Evolutionary conservation across 2,113 vertebrate species (phyloP).

Genomic region (Promerops cafer): DNA sequence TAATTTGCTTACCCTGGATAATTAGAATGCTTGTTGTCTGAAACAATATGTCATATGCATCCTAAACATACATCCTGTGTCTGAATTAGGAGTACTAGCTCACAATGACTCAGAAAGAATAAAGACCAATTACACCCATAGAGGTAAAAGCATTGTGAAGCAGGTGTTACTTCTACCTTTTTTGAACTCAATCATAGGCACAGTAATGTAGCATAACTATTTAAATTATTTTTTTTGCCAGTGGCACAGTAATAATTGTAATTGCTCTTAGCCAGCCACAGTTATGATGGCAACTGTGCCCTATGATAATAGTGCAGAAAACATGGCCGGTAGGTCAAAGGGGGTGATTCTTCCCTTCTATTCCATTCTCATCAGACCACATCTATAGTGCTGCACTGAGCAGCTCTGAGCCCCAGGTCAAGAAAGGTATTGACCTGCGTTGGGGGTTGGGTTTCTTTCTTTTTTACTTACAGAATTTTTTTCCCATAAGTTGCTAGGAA

Average conservation of each 20-base stretch:
- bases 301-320: not conserved
- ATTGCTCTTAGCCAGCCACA: not conserved
- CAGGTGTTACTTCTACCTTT: not conserved
- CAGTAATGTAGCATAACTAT: not conserved
- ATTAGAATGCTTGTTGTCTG: not conserved
- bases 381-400: not conserved
- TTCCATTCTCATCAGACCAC: not conserved
- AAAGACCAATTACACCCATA: accelerated
- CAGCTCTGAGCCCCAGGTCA: not conserved
- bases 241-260: not conserved
- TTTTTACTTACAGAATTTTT: not conserved
- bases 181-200: not conserved
- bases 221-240: not conserved
- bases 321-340: not conserved
- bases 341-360: not conserved
- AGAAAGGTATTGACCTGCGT: not conserved
- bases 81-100: not conserved
- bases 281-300: not conserved
- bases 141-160: not conserved
- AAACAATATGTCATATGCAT: not conserved
- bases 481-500: not conserved
- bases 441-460: not conserved
- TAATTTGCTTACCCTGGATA: not conserved
- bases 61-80: accelerated
- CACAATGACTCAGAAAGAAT: not conserved